Evolutionary conservation across 2,888 invertebrate species (phyloP).

Genomic region (Stenchaetothrips biformis): DNA sequence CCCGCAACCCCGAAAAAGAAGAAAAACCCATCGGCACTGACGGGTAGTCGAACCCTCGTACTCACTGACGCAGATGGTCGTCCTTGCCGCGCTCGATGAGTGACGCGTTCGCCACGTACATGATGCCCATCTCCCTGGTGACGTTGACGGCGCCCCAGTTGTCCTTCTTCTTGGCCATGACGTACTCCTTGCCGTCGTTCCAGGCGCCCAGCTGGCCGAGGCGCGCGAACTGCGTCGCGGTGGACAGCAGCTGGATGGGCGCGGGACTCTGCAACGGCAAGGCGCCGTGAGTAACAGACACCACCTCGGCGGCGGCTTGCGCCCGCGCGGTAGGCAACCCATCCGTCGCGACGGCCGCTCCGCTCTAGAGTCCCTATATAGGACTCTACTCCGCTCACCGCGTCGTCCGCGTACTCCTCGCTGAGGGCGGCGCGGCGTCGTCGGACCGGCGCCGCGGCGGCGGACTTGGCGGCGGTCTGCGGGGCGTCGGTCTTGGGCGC

Average conservation of each 20-base stretch:
- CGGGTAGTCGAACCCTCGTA: too few relatives aligned
- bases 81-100: too few relatives aligned
- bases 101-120: background rate
- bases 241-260: background rate
- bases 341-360: too few relatives aligned
- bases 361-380: too few relatives aligned
- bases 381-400: too few relatives aligned
- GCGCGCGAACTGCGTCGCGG: background rate
- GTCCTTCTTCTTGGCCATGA: background rate
- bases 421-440: too few relatives aligned
- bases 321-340: background rate
- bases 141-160: background rate
- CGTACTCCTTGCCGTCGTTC: background rate
- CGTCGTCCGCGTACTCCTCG: too few relatives aligned
- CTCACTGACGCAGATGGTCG: too few relatives aligned
- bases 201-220: background rate
- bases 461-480: background rate
- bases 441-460: too few relatives aligned
- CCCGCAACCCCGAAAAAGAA: too few relatives aligned
- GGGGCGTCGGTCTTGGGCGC: background rate
- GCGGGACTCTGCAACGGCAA: too few relatives aligned
- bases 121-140: background rate
- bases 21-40: too few relatives aligned
- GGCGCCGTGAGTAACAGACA: background rate
- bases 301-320: background rate